phyloP scores from a whole-genome alignment of 2,888 invertebrate species.

The Volucella inflata region DNA sequence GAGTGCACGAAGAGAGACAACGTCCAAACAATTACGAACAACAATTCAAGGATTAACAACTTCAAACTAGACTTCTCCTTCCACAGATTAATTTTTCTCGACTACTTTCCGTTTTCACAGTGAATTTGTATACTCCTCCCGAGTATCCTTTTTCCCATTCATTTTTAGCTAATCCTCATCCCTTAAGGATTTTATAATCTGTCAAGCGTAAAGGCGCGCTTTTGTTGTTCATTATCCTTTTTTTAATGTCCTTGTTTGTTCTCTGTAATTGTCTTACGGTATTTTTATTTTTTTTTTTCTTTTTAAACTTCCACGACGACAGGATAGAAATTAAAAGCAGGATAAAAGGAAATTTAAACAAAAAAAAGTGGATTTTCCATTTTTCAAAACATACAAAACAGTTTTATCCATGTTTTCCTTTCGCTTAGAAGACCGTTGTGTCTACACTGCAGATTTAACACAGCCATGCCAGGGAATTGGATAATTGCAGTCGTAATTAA shows the following conservation, averaged over 20 bases:
- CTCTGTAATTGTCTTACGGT: conserved; percentile 30
- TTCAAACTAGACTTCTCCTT: too few relatives aligned
- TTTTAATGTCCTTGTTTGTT: conserved; percentile 18
- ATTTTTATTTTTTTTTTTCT: background rate
- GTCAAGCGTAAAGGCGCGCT: conserved; percentile 1
- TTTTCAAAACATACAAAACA: background rate
- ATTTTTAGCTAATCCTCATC: too few relatives aligned
- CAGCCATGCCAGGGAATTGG: conserved; percentile 37
- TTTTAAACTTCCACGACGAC: background rate
- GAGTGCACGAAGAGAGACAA: too few relatives aligned
- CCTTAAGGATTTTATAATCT: too few relatives aligned
- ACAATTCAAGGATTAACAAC: too few relatives aligned
- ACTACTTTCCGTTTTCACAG: too few relatives aligned
- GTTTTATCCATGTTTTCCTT: background rate
- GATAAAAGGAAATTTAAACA: background rate
- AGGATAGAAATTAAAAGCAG: background rate
- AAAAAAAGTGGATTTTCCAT: background rate
- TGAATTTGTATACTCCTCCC: too few relatives aligned
- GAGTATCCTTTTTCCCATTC: too few relatives aligned
- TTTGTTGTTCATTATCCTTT: background rate
- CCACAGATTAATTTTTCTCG: too few relatives aligned
- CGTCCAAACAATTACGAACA: too few relatives aligned
- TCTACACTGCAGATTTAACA: conserved; percentile 17
- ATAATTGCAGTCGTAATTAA: conserved; percentile 65
- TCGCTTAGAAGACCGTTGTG: background rate